A percentile compares a stretch with the other conserved stretches of the same genome.
Evolutionary conservation across 1,140 invertebrate species (phyloP).

Genomic region (Melanaphis sacchari): DNA sequence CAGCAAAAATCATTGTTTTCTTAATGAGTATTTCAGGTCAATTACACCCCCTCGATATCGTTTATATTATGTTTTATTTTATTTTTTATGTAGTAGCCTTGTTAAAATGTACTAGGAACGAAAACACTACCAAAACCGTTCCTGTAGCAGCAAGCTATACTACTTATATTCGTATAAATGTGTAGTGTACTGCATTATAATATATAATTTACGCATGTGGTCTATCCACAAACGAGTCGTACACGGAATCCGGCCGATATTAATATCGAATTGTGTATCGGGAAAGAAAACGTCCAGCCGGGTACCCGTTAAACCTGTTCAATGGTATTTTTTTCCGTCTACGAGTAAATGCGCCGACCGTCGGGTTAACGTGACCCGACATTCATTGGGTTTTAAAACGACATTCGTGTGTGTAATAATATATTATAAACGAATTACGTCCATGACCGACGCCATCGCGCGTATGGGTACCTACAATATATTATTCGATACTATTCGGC

Average conservation of each 20-base stretch:
- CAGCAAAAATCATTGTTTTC: not conserved
- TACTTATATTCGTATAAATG: too few species aligned
- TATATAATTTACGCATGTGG: not conserved
- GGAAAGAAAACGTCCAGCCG: not conserved
- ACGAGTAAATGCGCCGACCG: not conserved
- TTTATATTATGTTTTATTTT: not conserved
- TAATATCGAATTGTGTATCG: not conserved
- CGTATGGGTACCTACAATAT: not conserved
- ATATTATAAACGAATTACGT: constrained; percentile 10
- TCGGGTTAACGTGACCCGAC: not conserved
- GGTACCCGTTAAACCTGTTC: constrained; percentile 52
- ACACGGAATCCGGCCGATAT: constrained; percentile 26
- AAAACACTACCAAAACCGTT: not conserved
- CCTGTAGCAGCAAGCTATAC: not conserved
- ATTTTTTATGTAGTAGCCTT: not conserved
- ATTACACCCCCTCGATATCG: not conserved
- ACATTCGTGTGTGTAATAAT: not conserved
- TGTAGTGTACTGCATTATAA: not conserved
- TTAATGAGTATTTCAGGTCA: not conserved
- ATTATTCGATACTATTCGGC: not conserved
- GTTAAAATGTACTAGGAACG: not conserved
- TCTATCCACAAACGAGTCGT: constrained; percentile 18
- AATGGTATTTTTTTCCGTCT: constrained; percentile 35
- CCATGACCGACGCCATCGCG: constrained; percentile 43
- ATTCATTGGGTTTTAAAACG: constrained; percentile 18